Conservation (phyloP, 2,113 vertebrate genomes). For the Campylorhamphus procurvoides region DNA sequence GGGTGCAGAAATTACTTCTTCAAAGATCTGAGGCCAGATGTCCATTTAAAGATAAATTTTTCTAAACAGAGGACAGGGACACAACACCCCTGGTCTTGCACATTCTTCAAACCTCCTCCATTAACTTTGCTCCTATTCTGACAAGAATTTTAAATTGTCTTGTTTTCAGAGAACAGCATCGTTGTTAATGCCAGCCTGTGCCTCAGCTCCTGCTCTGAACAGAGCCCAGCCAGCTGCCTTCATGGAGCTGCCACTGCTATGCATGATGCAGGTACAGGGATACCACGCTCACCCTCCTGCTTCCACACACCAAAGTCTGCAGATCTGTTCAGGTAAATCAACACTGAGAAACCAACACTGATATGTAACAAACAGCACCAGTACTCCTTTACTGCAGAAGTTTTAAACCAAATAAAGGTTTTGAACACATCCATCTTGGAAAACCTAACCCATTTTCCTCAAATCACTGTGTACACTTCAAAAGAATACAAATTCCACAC, state of each 20-base stretch:
- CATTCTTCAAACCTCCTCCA: not conserved
- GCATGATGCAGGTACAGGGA: accelerated
- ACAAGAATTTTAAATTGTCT: not conserved
- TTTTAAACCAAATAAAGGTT: not conserved
- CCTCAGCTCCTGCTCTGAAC: not conserved
- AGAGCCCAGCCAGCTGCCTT: not conserved
- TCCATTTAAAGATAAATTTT: not conserved
- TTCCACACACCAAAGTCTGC: not conserved
- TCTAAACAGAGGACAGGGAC: not conserved
- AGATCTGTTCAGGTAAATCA: not conserved
- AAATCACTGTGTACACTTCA: too few relatives aligned
- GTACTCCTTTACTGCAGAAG: not conserved
- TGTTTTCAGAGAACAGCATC: not conserved
- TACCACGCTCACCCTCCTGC: accelerated
- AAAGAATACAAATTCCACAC: accelerated
- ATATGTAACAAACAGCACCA: not conserved
- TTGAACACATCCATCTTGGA: not conserved
- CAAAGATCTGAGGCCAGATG: not conserved
- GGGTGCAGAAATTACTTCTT: not conserved
- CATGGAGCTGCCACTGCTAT: accelerated
- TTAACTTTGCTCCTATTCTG: not conserved
- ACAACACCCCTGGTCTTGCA: not conserved
- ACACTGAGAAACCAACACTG: not conserved
- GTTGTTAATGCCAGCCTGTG: not conserved
- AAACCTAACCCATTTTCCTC: not conserved